Evolutionary conservation across 2,797 vertebrate species (phyloP).

Genomic region (Pseudomugil tenellus): DNA sequence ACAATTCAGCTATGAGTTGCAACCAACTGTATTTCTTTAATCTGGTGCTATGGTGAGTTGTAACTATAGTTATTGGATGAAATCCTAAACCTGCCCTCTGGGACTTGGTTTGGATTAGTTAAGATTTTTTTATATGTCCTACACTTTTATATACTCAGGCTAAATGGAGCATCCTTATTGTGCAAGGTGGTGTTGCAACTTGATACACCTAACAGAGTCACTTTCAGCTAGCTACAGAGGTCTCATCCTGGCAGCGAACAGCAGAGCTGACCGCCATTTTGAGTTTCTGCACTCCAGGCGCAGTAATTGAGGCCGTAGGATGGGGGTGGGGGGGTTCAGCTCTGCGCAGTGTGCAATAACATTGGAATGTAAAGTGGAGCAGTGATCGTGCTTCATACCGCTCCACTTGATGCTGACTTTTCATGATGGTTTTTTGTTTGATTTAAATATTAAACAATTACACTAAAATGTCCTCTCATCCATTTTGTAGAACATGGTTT

Average conservation of each 20-base stretch:
- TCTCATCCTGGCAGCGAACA: slow-evolving; percentile 56
- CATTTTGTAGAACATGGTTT: slow-evolving; percentile 18
- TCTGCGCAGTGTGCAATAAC: slow-evolving; percentile 67
- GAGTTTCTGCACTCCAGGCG: slow-evolving; percentile 63
- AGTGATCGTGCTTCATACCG: slow-evolving; percentile 27
- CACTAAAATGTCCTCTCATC: slow-evolving; percentile 1
- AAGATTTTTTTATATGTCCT: neutral
- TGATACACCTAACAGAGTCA: slow-evolving; percentile 42
- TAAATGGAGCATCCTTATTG: slow-evolving; percentile 18
- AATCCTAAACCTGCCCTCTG: neutral
- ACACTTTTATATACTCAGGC: slow-evolving; percentile 7
- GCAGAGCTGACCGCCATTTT: slow-evolving; percentile 79
- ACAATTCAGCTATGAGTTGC: neutral
- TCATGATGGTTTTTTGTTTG: neutral
- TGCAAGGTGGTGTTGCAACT: slow-evolving; percentile 35
- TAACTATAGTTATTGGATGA: neutral
- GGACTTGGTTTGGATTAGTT: neutral
- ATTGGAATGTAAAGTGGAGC: slow-evolving; percentile 66
- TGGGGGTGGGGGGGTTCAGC: slow-evolving; percentile 58
- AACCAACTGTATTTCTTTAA: neutral
- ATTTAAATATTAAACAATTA: slow-evolving; percentile 1
- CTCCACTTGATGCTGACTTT: slow-evolving; percentile 16
- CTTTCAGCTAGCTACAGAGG: slow-evolving; percentile 71
- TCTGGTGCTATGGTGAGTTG: neutral
- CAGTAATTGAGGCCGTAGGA: slow-evolving; percentile 60